Percentiles rank a stretch among this genome's conserved stretches.
phyloP scores from a whole-genome alignment of 2,888 invertebrate species.

The Andrena trimmerana region DNA sequence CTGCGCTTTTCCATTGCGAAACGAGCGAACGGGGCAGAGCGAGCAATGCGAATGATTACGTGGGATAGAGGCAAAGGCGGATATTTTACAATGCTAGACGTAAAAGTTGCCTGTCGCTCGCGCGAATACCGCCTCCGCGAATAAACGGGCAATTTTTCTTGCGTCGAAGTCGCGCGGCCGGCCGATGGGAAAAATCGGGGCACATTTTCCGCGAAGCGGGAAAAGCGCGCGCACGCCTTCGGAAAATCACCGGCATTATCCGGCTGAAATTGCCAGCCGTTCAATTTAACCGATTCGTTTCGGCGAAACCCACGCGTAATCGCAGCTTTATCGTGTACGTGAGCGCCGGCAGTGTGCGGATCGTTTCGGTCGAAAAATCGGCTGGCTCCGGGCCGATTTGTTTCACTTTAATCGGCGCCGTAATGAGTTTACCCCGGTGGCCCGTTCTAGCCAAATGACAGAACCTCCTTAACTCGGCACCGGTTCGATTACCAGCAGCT shows the following conservation, averaged over 20 bases:
- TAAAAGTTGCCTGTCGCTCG: slow-evolving; percentile 27
- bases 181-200: slow-evolving; percentile 67
- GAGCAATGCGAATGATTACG: slow-evolving; percentile 49
- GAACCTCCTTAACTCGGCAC: slow-evolving; percentile 51
- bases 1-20: slow-evolving; percentile 34
- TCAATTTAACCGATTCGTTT: slow-evolving; percentile 76
- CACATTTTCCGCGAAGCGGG: slow-evolving; percentile 60
- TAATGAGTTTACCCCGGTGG: slow-evolving; percentile 62
- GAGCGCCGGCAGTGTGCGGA: slow-evolving; percentile 21
- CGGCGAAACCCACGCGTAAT: slow-evolving; percentile 60
- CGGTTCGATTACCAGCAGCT: slow-evolving; percentile 75
- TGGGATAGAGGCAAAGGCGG: slow-evolving; percentile 46
- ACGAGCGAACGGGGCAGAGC: slow-evolving; percentile 26
- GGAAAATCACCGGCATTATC: slow-evolving; percentile 73
- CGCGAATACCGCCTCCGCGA: slow-evolving; percentile 37
- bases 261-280: slow-evolving; percentile 67
- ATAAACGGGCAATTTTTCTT: slow-evolving; percentile 33
- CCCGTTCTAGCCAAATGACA: slow-evolving; percentile 65
- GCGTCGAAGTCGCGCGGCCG: slow-evolving; percentile 27
- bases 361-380: slow-evolving; percentile 38
- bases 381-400: slow-evolving; percentile 52
- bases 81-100: slow-evolving; percentile 42
- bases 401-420: slow-evolving; percentile 9
- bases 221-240: slow-evolving; percentile 49
- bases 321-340: slow-evolving; percentile 35